These are phyloP conservation scores for Peromyscus leucopus DNA, from an alignment of 2,113 vertebrate genomes.

Conservation along the genomic window DNA sequence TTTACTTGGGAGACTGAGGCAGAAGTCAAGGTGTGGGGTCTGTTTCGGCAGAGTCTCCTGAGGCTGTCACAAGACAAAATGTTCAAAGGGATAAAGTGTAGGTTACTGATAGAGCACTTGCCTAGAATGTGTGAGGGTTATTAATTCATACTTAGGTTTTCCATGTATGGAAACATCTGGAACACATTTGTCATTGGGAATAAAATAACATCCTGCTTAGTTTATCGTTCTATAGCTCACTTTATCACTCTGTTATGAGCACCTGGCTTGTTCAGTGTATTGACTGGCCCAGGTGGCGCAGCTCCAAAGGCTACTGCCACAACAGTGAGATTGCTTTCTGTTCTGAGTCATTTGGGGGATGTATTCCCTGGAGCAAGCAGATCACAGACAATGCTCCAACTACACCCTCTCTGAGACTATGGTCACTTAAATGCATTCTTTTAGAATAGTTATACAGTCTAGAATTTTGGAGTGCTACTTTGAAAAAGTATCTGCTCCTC, in stretches of 20 bases:
- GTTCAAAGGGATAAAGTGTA: no score
- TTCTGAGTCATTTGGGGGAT: neutral
- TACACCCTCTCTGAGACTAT: neutral
- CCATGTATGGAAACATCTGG: neutral
- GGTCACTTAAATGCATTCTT: neutral
- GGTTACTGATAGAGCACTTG: neutral
- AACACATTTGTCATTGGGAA: neutral
- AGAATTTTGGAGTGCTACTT: neutral
- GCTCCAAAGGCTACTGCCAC: neutral
- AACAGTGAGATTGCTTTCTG: neutral
- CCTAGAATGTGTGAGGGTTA: neutral
- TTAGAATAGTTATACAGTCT: neutral
- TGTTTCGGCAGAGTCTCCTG: neutral
- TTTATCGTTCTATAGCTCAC: neutral
- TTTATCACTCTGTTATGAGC: neutral
- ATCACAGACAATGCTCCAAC: neutral
- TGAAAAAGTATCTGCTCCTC: neutral
- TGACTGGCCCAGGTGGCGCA: neutral
- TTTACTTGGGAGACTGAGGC: neutral
- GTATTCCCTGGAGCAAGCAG: neutral
- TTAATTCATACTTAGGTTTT: slow-evolving; percentile 34
- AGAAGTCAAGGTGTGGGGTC: neutral
- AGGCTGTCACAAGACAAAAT: neutral
- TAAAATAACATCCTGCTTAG: neutral
- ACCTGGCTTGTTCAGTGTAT: neutral